Base-by-base conservation (phyloP, 2,888 invertebrate genomes). In the Diarsia mendica region DNA sequence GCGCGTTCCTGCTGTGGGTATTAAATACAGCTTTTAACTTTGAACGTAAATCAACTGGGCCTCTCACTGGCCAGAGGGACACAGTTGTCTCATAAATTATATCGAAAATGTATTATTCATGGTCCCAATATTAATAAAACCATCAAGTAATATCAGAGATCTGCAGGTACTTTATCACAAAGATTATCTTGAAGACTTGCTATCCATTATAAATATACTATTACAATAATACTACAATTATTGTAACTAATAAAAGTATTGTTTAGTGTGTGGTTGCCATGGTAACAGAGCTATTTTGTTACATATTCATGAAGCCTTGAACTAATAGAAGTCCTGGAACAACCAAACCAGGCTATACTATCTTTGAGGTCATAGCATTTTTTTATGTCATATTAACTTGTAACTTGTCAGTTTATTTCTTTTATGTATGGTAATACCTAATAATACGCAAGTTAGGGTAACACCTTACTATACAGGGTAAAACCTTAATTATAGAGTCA, bases 211-310 rank as follows among this genome's bases (percentile, higher is more conserved):
- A 66, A 39, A 49, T 15, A 60, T 58, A 58, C 1, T 9, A 44
- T n/a, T n/a, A 23, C 13, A 15, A 4, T 28, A n/a, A n/a, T 28
- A 46, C 20, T 55, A 61, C 39, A n/a, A n/a, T n/a, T n/a, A n/a
- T 11, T 51, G 15, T n/a, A 48, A 23, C 18, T 61, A 28, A 63
- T 39, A 65, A 23, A 53, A 49, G 20, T 75, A 78, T 63, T 77
- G 77, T 82, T 77, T 77, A 51, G 77, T 46, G 44, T 77, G 18
- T 70, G 0, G 70, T 82, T 20, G 33, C 77, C 51, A 82, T 81
- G 69, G 82, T 11, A 71, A 84, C 75, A 6, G 0, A 23, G 49
- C 44, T 60, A 53, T 53, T 51, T 58, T n/a, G 53, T 79, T 13
- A 70, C 44, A 70, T 67, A 81, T 73, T 67, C 49, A 61, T 79